phyloP scores from a whole-genome alignment of 2,797 vertebrate genomes.

The Scolopax rusticola region DNA sequence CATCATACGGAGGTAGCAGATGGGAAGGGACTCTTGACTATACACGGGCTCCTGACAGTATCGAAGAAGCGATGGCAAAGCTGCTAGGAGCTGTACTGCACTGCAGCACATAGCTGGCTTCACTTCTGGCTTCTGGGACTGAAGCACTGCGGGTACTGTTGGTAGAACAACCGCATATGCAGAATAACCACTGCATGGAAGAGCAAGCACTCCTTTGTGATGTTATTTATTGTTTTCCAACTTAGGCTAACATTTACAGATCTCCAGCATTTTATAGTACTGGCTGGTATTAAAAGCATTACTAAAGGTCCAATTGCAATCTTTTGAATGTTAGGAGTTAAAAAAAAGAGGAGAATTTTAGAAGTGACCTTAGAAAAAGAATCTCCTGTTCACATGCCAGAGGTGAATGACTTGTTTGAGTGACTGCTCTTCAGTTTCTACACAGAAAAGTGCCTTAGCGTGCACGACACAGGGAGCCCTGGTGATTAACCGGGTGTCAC shows the following conservation, averaged over 20 bases:
- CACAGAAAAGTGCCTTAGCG: neutral
- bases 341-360: neutral
- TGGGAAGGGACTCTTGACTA: neutral
- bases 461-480: neutral
- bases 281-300: neutral
- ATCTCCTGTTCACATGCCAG: neutral
- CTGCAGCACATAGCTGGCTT: conserved; percentile 46
- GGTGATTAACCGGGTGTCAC: accelerated
- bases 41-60: neutral
- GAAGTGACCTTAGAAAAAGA: neutral
- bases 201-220: neutral
- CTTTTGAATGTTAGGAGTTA: neutral
- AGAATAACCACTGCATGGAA: neutral
- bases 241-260: neutral
- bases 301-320: neutral
- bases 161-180: neutral
- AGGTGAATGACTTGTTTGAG: neutral
- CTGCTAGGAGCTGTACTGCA: conserved; percentile 3
- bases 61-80: neutral
- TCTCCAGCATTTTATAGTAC: neutral
- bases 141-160: neutral
- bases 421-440: neutral
- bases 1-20: neutral
- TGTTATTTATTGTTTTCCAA: neutral
- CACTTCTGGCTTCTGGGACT: neutral